Percentiles rank a stretch among this genome's conserved stretches.
phyloP scores from a whole-genome alignment of 2,888 invertebrate species.

The Nemotelus nigrinus region DNA sequence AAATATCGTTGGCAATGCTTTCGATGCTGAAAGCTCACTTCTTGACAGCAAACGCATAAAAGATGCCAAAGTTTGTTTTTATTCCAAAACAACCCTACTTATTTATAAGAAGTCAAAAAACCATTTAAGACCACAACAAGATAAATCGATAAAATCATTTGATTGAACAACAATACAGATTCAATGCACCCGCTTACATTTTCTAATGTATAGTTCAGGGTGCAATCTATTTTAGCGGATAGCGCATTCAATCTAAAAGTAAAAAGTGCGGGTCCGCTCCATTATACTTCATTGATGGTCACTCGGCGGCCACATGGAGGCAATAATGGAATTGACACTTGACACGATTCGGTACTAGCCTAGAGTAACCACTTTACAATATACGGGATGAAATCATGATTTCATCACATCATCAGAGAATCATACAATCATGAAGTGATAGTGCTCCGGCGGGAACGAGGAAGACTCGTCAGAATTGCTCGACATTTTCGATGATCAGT shows the following conservation, averaged over 20 bases:
- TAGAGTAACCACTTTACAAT: neutral
- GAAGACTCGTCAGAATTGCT: neutral
- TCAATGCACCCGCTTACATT: constrained; percentile 6
- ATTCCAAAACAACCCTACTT: too few species aligned
- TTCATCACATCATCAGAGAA: constrained; percentile 2
- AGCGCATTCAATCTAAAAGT: constrained; percentile 11
- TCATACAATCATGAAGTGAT: neutral
- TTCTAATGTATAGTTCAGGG: neutral
- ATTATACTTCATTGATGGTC: constrained; percentile 27
- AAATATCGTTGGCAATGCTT: too few species aligned
- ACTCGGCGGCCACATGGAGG: constrained; percentile 25
- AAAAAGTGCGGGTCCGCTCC: constrained; percentile 28
- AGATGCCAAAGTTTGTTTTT: too few species aligned
- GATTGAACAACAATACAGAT: neutral
- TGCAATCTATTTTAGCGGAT: neutral
- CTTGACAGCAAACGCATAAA: too few species aligned
- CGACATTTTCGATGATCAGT: too few species aligned
- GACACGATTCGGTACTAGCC: constrained; percentile 32
- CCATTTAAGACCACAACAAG: too few species aligned
- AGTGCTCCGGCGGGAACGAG: neutral
- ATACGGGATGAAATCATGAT: constrained; percentile 31
- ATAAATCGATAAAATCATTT: too few species aligned
- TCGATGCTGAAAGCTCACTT: too few species aligned
- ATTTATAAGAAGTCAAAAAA: too few species aligned
- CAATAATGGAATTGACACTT: constrained; percentile 37